These are phyloP conservation scores for Agrotis puta DNA, from an alignment of 2,888 invertebrate genomes.

Conservation along the genomic window DNA sequence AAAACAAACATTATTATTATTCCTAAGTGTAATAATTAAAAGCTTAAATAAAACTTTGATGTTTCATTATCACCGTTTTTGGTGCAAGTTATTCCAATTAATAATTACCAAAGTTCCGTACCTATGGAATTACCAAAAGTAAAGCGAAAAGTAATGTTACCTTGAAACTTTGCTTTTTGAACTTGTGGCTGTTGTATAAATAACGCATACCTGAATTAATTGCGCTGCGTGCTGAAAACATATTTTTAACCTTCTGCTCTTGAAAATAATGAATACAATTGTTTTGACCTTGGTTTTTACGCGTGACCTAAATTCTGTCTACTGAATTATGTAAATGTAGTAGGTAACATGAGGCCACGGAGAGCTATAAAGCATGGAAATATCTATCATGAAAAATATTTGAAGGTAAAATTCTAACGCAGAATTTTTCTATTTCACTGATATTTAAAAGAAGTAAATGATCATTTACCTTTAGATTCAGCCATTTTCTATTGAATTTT, in stretches of 20 bases:
- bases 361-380: slow-evolving; percentile 33
- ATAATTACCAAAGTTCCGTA: slow-evolving; percentile 59
- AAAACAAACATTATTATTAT: not conserved
- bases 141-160: slow-evolving; percentile 40
- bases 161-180: slow-evolving; percentile 48
- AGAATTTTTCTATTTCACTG: slow-evolving; percentile 19
- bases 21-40: not conserved
- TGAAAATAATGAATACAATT: slow-evolving; percentile 14
- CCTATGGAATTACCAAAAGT: slow-evolving; percentile 17
- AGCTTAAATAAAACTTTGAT: slow-evolving; percentile 26
- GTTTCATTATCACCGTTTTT: slow-evolving; percentile 34
- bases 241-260: slow-evolving; percentile 19
- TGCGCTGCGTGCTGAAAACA: not conserved
- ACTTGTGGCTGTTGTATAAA: slow-evolving; percentile 29
- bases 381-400: slow-evolving; percentile 23
- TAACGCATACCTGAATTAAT: slow-evolving; percentile 39
- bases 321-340: slow-evolving; percentile 40
- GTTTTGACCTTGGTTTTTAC: slow-evolving; percentile 5
- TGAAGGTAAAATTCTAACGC: slow-evolving; percentile 10
- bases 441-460: slow-evolving; percentile 28
- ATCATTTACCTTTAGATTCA: slow-evolving; percentile 18
- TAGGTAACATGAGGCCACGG: slow-evolving; percentile 11
- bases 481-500: slow-evolving; percentile 14
- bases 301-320: slow-evolving; percentile 21
- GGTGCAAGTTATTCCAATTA: slow-evolving; percentile 43